Evolutionary conservation across 2,888 invertebrate genomes (phyloP).

Genomic region (Monoplex corrugatus): DNA sequence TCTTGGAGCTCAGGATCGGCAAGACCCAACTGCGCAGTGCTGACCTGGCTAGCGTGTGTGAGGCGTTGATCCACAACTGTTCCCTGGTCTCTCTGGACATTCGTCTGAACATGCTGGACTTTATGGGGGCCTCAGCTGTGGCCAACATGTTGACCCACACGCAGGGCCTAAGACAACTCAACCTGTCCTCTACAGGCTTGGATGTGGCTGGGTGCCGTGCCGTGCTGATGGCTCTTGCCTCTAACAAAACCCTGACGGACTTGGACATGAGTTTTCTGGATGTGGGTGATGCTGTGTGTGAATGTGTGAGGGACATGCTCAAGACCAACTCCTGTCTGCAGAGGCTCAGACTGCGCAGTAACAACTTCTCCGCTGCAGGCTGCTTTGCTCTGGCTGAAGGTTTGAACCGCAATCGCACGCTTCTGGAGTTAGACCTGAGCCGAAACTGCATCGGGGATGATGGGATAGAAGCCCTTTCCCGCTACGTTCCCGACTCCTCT

Average conservation of each 20-base stretch:
- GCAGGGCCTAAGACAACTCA: slow-evolving; percentile 69
- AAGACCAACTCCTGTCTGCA: slow-evolving; percentile 70
- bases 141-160: slow-evolving; percentile 71
- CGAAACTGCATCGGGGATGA: slow-evolving; percentile 76
- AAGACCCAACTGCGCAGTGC: slow-evolving; percentile 74
- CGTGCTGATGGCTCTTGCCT: slow-evolving; percentile 67
- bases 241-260: slow-evolving; percentile 70
- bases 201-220: slow-evolving; percentile 69
- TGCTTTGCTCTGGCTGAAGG: slow-evolving; percentile 75
- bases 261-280: slow-evolving; percentile 80
- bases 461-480: slow-evolving; percentile 71
- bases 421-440: slow-evolving; percentile 77
- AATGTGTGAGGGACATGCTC: slow-evolving; percentile 71
- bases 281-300: slow-evolving; percentile 74
- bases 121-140: slow-evolving; percentile 71
- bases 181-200: slow-evolving; percentile 76
- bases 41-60: slow-evolving; percentile 69
- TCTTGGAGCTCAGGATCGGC: slow-evolving; percentile 76
- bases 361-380: slow-evolving; percentile 74
- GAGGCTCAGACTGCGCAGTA: slow-evolving; percentile 76
- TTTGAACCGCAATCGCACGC: slow-evolving; percentile 70
- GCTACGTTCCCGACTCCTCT: slow-evolving; percentile 72
- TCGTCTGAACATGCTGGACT: slow-evolving; percentile 75
- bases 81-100: slow-evolving; percentile 74
- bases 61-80: slow-evolving; percentile 67